A percentile compares a stretch with the other conserved stretches of the same genome.
Evolutionary conservation across 2,888 invertebrate genomes (phyloP).

Genomic region (Cephus pulcher): DNA sequence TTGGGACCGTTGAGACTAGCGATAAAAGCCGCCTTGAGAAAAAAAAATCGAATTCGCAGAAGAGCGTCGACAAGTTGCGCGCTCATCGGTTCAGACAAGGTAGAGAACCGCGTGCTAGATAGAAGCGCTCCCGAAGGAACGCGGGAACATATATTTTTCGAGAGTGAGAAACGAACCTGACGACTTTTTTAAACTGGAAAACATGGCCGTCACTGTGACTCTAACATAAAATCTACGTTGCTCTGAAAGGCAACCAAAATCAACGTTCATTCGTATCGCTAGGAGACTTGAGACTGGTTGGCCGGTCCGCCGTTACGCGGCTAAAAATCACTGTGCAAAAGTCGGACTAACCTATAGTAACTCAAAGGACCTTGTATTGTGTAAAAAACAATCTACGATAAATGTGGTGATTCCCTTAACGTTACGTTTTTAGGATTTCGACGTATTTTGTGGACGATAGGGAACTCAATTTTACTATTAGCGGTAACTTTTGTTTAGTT

Average conservation of each 20-base stretch:
- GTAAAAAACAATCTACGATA: neutral
- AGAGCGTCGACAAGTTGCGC: neutral
- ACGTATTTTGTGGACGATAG: neutral
- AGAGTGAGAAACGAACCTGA: neutral
- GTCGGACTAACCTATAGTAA: neutral
- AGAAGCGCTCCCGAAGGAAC: neutral
- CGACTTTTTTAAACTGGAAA: conserved; percentile 8
- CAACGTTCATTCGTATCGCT: neutral
- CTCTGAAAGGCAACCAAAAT: neutral
- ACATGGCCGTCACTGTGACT: conserved; percentile 10
- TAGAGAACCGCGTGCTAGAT: neutral
- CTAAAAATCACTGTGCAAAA: neutral
- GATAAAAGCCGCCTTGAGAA: neutral
- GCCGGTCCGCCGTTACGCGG: neutral
- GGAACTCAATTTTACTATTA: neutral
- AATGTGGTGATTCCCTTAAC: neutral
- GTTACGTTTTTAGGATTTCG: neutral
- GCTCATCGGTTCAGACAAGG: neutral
- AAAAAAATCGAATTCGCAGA: neutral
- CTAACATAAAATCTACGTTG: conserved; percentile 2
- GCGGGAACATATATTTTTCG: neutral
- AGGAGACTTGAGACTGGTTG: neutral
- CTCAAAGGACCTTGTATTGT: neutral
- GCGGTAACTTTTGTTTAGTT: neutral
- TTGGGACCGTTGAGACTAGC: neutral